Percentiles rank a stretch among this genome's conserved stretches.
phyloP scores from a whole-genome alignment of 1,140 invertebrate genomes.

The Achroia grisella region DNA sequence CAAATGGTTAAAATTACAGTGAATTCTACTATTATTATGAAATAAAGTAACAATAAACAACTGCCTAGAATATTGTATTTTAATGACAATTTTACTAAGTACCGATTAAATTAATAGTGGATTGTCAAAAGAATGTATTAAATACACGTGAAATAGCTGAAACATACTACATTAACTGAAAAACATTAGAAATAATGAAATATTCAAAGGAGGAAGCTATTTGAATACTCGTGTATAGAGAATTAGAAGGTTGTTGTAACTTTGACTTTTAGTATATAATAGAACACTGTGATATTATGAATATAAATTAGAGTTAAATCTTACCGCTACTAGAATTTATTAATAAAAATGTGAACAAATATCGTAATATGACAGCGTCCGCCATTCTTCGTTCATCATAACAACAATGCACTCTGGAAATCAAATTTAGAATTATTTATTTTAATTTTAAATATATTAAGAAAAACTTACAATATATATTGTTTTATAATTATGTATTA shows the following conservation, averaged over 20 bases:
- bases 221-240: not conserved
- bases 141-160: not conserved
- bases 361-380: constrained; percentile 68
- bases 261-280: no score
- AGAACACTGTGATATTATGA: not conserved
- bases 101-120: no score
- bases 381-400: constrained; percentile 72
- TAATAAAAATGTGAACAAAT: constrained; percentile 68
- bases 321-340: constrained; percentile 62
- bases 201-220: constrained; percentile 1
- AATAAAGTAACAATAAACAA: no score
- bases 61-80: no score
- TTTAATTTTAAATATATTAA: constrained; percentile 7
- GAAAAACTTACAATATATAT: no score
- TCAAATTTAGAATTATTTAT: constrained; percentile 16
- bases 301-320: constrained; percentile 16
- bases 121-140: no score
- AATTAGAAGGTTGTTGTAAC: no score
- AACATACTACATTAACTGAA: not conserved
- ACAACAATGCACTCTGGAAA: constrained; percentile 54
- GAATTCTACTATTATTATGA: no score
- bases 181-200: no score
- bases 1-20: no score
- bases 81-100: no score
- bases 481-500: no score